Evolutionary conservation across 2,888 invertebrate genomes (phyloP).

Genomic region (Amorpha juglandis): DNA sequence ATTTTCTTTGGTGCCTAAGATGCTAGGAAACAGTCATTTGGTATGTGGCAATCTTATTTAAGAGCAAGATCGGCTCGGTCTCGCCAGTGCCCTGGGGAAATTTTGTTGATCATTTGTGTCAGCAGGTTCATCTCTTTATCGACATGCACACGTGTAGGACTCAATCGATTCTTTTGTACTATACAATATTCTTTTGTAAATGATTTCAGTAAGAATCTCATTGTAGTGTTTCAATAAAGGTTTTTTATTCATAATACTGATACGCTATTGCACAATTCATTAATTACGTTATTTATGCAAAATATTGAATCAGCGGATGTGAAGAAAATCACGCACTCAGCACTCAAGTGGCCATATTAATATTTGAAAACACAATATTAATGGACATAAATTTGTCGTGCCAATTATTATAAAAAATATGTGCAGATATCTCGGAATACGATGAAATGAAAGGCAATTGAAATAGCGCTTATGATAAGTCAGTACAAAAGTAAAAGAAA

Average conservation of each 20-base stretch:
- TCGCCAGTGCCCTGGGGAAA: conserved; percentile 51
- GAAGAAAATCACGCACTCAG: no score
- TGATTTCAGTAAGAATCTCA: conserved; percentile 5
- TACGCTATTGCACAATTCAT: no score
- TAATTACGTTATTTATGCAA: no score
- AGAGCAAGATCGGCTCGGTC: conserved; percentile 30
- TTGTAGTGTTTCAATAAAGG: neutral
- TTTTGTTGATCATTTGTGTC: conserved; percentile 62
- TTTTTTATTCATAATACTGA: neutral
- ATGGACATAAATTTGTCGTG: no score
- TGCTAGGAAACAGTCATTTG: conserved; percentile 25
- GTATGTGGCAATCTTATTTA: conserved; percentile 28
- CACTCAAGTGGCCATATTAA: no score
- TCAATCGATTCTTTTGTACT: conserved; percentile 10
- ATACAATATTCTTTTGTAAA: conserved; percentile 12
- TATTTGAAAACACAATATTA: no score
- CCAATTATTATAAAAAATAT: no score
- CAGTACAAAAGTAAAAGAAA: no score
- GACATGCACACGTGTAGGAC: conserved; percentile 43
- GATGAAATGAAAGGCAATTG: no score
- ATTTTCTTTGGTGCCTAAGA: conserved; percentile 12
- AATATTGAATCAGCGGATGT: no score
- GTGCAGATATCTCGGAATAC: no score
- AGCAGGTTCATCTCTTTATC: conserved; percentile 53
- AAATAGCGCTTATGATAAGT: no score